phyloP scores from a whole-genome alignment of 2,797 vertebrate genomes.

The Megaceryle alcyon region DNA sequence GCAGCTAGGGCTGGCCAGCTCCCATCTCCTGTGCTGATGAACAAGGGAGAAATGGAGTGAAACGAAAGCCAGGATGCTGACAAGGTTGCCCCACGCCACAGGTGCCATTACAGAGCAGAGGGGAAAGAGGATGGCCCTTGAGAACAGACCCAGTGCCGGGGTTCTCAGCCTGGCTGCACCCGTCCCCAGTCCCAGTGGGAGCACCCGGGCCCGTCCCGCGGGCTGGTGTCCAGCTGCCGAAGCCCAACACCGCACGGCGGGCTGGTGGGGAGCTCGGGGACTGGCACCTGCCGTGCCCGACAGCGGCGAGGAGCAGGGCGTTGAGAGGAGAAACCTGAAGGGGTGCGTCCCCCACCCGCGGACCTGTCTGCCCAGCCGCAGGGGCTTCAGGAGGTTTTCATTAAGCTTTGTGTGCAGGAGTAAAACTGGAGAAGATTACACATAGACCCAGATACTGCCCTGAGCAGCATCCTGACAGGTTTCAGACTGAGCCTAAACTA shows the following conservation, averaged over 20 bases:
- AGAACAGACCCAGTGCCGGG: not conserved
- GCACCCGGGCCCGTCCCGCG: not conserved
- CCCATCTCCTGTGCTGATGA: fast-evolving
- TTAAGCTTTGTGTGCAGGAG: not conserved
- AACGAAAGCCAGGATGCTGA: fast-evolving
- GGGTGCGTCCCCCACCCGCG: fast-evolving
- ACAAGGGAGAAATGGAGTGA: fast-evolving
- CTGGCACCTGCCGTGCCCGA: fast-evolving
- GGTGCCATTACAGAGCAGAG: fast-evolving
- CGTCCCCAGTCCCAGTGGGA: fast-evolving
- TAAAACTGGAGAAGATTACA: not conserved
- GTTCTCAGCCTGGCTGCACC: not conserved
- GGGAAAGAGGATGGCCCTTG: not conserved
- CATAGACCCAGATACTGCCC: not conserved
- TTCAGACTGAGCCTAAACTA: not conserved
- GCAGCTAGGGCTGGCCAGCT: not conserved
- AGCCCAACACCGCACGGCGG: fast-evolving
- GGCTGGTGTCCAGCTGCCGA: not conserved
- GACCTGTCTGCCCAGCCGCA: fast-evolving
- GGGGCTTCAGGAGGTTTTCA: not conserved
- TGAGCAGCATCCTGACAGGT: not conserved
- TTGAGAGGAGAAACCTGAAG: not conserved
- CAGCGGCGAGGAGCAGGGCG: fast-evolving
- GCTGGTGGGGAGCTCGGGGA: fast-evolving
- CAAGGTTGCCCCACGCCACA: fast-evolving